Percentiles rank a stretch among this genome's conserved stretches.
These are phyloP conservation scores for Indicator maculatus DNA, from an alignment of 2,113 vertebrate species.

Conservation along the genomic window DNA sequence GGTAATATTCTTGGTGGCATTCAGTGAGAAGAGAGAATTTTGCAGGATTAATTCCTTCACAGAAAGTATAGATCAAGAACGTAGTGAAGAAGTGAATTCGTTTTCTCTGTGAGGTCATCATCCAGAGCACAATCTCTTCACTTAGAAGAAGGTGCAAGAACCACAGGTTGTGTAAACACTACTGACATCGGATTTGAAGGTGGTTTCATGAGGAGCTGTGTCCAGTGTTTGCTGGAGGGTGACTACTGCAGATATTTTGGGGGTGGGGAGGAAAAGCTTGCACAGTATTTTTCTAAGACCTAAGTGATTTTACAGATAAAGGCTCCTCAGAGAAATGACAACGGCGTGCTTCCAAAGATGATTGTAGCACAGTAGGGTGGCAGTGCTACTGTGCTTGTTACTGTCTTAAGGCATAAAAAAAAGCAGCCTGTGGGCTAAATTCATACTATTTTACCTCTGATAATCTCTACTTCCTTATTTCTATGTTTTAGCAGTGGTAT, in stretches of 20 bases:
- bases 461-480: background rate
- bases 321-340: background rate
- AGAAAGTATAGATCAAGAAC: background rate
- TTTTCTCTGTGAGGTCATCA: background rate
- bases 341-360: background rate
- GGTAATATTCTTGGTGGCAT: background rate
- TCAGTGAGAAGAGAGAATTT: background rate
- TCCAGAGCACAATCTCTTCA: background rate
- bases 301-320: background rate
- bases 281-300: fast-evolving
- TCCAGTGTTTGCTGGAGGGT: background rate
- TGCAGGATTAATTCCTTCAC: background rate
- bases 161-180: background rate
- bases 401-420: background rate
- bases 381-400: background rate
- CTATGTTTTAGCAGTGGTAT: background rate
- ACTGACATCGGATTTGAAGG: fast-evolving
- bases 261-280: background rate
- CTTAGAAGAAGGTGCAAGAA: background rate
- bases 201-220: fast-evolving
- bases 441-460: fast-evolving
- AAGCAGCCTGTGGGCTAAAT: background rate
- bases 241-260: background rate
- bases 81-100: background rate
- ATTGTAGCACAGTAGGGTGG: background rate